Evolutionary conservation across 2,797 vertebrate species (phyloP), one percentile per base, ranked within the genome.

Genomic region (Pangasius krempfi): DNA sequence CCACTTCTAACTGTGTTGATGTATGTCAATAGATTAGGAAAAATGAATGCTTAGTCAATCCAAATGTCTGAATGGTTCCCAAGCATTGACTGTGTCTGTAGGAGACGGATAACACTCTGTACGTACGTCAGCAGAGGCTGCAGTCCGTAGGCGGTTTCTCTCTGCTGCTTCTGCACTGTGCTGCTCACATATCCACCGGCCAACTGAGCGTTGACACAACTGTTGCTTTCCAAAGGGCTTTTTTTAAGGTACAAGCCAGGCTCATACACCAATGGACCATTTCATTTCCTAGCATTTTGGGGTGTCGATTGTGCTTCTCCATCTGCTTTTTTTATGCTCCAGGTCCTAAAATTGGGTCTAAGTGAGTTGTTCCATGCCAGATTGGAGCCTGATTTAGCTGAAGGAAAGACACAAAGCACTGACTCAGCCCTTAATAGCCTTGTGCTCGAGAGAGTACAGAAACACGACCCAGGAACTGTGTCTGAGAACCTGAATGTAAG

Each of bases 141-240:
- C 93, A 94, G 33, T 97, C 96, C 0, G 96, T 94, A 27, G 98
- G 98, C 5, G 93, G 95, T 20, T 97, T 98, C 78, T 92, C 97
- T 54, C 95, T 99, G 78, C 91, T 99, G 70, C 94, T 99, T 0
- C 94, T 97, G 12, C 97, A 97, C 92, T 97, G 97, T 89, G 88
- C 96, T 85, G 96, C 97, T 87, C 97, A 98, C 22, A 85, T 98
- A n/a, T 13, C 93, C 66, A 87, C 94, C 0, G 91, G 93, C 1
- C 93, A 97, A 88, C 92, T 97, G 91, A 87, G 72, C 86, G 92
- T 93, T 0, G 96, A 98, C 90, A 91, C 91, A 88, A 95, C 40
- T 79, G 95, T 97, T 1, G 86, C 90, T 52, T 98, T 97, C 89
- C 96, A 95, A 87, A 95, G 95, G 75, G 90, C 95, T 62, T 98